phyloP scores from a whole-genome alignment of 2,888 invertebrate genomes.

The Biston betularia region DNA sequence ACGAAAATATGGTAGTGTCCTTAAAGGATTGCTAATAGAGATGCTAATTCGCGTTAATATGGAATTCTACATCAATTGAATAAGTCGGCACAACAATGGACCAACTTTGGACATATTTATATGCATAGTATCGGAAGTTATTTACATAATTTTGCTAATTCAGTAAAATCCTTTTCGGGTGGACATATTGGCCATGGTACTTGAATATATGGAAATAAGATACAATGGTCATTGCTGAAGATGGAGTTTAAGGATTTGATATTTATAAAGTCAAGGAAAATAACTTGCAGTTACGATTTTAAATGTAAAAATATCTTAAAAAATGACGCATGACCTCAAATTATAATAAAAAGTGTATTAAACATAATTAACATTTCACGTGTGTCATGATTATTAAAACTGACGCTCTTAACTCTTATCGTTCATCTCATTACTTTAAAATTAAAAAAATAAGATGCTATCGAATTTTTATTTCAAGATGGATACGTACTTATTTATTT shows the following conservation, averaged over 20 bases:
- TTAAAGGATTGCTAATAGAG: neutral
- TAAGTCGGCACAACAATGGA: neutral
- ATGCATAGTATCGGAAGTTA: slow-evolving; percentile 9
- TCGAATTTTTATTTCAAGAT: neutral
- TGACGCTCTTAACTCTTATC: neutral
- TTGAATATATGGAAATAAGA: slow-evolving; percentile 4
- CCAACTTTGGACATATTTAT: slow-evolving; percentile 2
- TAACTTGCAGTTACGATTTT: neutral
- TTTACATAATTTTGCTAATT: slow-evolving; percentile 10
- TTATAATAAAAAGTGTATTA: slow-evolving; percentile 4
- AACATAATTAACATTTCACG: neutral
- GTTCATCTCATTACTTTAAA: too few species aligned
- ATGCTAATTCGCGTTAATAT: slow-evolving; percentile 3
- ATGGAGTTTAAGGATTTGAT: neutral
- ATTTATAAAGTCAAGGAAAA: neutral
- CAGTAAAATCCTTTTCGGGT: neutral
- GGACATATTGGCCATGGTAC: slow-evolving; percentile 2
- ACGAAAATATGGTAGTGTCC: neutral
- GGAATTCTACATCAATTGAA: neutral
- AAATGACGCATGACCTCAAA: neutral
- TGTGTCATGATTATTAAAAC: neutral
- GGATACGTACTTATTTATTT: too few species aligned
- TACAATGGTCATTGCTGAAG: slow-evolving; percentile 3
- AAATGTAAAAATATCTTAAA: neutral
- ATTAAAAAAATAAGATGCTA: too few species aligned